Evolutionary conservation across 1,140 invertebrate genomes (phyloP), one percentile per base, ranked within the genome.

Genomic region (Babylonia areolata): DNA sequence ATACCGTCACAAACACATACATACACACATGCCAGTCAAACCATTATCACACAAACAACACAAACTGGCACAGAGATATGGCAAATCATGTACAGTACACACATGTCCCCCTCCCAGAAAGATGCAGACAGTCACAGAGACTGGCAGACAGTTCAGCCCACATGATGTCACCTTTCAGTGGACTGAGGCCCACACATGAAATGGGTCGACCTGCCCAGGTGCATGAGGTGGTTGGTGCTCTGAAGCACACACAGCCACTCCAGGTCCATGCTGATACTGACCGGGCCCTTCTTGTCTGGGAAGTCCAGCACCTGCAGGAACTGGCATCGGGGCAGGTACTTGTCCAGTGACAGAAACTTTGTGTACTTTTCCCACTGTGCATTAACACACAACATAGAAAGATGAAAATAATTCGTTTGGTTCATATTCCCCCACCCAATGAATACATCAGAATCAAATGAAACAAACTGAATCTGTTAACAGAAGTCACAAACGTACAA

Each of bases 281-380:
- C 84, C 85, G 90, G 90, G 51, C 88, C 90, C 58, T 88, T 87
- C 54, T 92, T 90, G 87, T 93, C 90, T 42, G 92, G 91, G 71
- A 93, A 71, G 83, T 93, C 92, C 42, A 94, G 69, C n/a, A 93
- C 90, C 91, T 94, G 97, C 85, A 99, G 94, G 95, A 98, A 99
- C 85, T 97, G 96, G 90, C 98, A 95, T 89, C 96, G 96, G 0
- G 98, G 98, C 51, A 99, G 94, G 95, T 98, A 99, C 95, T 99
- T 99, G 93, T 99, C 98, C 15, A 99, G 94, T 1, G 98, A 98
- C 86, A 99, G 94, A 95, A 99, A 99, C 94, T 97, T 97, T 0
- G 98, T 99, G 39, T 87, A 82, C 85, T 92, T 93, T 35, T 86
- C 80, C 75, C 84, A 85, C 69, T 81, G 82, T 9, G 46, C 73